These are phyloP conservation scores for Melinaea menophilus DNA, from an alignment of 2,888 invertebrate genomes.

Conservation along the genomic window DNA sequence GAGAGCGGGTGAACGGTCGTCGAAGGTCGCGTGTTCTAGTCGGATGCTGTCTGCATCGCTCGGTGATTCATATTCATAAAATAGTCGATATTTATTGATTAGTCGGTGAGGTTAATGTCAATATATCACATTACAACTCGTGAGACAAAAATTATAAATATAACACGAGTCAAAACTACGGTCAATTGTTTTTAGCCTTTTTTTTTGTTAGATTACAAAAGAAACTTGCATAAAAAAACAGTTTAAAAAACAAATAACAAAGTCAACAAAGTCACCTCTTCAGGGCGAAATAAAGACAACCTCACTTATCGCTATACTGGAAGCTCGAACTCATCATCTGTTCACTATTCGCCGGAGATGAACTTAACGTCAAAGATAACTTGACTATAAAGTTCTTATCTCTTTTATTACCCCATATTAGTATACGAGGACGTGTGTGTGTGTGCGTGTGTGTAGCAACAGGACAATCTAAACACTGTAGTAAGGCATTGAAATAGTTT, in stretches of 20 bases:
- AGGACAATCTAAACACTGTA: no score
- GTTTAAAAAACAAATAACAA: background rate
- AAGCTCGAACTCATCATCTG: slow-evolving; percentile 1
- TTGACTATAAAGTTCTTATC: background rate
- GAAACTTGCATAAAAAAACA: background rate
- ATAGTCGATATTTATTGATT: background rate
- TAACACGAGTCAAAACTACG: background rate
- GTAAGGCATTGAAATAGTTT: no score
- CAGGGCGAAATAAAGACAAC: background rate
- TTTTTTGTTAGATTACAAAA: background rate
- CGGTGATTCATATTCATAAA: background rate
- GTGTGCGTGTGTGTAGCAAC: no score
- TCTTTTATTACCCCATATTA: slow-evolving; percentile 4
- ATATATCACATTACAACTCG: no score
- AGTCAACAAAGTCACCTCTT: background rate
- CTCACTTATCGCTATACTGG: slow-evolving; percentile 2
- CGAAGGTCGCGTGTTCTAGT: slow-evolving; percentile 18
- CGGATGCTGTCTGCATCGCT: slow-evolving; percentile 1
- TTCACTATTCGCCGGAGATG: slow-evolving; percentile 1
- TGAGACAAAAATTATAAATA: background rate
- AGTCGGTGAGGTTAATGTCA: no score
- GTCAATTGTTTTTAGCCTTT: background rate
- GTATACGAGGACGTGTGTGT: background rate
- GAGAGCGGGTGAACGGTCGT: slow-evolving; percentile 19
- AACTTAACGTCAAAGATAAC: slow-evolving; percentile 2